Evolutionary conservation across 2,797 vertebrate genomes (phyloP).

Genomic region (Vultur gryphus): DNA sequence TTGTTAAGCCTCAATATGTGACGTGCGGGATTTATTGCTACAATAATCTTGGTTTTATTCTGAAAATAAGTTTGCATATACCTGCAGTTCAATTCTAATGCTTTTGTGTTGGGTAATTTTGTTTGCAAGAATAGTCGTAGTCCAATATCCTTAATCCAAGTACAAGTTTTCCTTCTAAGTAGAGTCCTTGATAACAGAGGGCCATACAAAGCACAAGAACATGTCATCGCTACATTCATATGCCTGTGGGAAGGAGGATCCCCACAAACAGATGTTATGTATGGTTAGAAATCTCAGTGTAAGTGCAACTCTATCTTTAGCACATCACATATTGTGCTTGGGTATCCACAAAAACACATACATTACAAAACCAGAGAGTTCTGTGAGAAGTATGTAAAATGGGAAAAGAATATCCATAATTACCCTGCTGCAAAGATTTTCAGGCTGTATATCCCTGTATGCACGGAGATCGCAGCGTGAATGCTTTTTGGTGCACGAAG

Average conservation of each 20-base stretch:
- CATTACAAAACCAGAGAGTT: background rate
- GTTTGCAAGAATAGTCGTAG: background rate
- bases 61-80: background rate
- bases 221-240: fast-evolving
- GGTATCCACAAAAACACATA: background rate
- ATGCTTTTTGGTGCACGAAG: background rate
- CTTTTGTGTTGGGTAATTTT: background rate
- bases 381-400: background rate
- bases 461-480: fast-evolving
- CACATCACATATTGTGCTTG: background rate
- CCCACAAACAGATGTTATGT: background rate
- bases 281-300: background rate
- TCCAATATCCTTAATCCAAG: background rate
- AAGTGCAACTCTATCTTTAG: background rate
- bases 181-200: background rate
- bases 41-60: background rate
- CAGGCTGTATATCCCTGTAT: background rate
- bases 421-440: background rate
- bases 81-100: background rate
- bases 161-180: background rate
- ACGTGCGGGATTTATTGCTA: background rate
- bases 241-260: background rate
- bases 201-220: background rate
- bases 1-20: background rate
- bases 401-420: background rate